These are phyloP conservation scores for Drosophila tristis DNA, from an alignment of 1,140 invertebrate species.

Conservation along the genomic window DNA sequence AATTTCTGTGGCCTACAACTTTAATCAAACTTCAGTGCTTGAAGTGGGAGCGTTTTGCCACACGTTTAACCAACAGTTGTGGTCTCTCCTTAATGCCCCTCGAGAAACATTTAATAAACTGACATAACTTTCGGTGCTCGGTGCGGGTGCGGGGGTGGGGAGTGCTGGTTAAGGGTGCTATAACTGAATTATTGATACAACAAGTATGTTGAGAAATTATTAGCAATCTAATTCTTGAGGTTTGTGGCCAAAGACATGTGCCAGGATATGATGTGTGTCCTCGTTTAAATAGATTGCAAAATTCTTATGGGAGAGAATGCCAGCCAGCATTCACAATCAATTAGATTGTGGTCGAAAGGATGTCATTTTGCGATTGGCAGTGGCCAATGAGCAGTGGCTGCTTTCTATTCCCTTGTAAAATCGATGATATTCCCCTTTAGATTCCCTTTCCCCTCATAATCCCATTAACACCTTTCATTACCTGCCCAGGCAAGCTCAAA, in stretches of 20 bases:
- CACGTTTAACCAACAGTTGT: conserved; percentile 32
- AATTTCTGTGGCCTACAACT: conserved; percentile 7
- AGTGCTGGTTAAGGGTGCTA: neutral
- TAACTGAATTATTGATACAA: conserved; percentile 15
- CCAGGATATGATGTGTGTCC: too few species aligned
- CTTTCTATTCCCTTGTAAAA: neutral
- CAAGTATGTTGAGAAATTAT: too few species aligned
- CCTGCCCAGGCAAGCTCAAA: conserved; percentile 14
- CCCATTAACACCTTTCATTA: conserved; percentile 52
- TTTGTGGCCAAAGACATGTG: too few species aligned
- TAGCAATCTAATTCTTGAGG: too few species aligned
- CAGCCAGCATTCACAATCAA: conserved; percentile 9
- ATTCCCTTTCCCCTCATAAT: conserved; percentile 23
- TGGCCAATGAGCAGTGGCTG: neutral
- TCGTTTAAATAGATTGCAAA: conserved; percentile 5
- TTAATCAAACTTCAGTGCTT: conserved; percentile 26
- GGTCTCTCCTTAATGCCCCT: conserved; percentile 24
- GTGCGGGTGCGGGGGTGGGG: too few species aligned
- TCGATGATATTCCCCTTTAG: neutral
- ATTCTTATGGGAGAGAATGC: neutral
- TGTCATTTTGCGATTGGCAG: conserved; percentile 7
- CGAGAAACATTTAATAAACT: conserved; percentile 51
- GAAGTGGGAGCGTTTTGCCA: conserved; percentile 6
- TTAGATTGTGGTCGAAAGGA: neutral
- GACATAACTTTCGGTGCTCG: conserved; percentile 11